A percentile compares a stretch with the other conserved stretches of the same genome.
Evolutionary conservation across 2,888 invertebrate species (phyloP).

Genomic region (Cerastis rubricosa): DNA sequence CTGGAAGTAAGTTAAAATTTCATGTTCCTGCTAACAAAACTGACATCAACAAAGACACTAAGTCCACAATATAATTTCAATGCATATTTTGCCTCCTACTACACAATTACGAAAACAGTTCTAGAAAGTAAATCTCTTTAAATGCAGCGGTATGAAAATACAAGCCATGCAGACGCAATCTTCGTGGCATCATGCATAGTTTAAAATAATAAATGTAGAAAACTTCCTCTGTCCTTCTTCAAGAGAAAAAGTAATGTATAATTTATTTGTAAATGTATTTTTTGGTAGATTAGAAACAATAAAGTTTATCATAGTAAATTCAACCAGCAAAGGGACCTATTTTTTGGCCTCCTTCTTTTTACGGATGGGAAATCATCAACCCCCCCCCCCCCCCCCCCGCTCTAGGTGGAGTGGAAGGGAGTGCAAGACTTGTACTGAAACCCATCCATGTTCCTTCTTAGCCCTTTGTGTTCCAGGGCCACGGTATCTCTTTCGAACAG

Average conservation of each 20-base stretch:
- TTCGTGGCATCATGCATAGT: constrained; percentile 42
- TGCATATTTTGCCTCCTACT: not conserved
- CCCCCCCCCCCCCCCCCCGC: no score
- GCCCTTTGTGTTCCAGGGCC: no score
- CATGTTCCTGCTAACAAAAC: not conserved
- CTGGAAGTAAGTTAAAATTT: not conserved
- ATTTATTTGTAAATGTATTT: constrained; percentile 11
- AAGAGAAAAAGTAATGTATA: not conserved
- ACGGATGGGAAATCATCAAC: no score
- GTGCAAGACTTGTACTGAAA: no score
- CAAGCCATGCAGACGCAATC: constrained; percentile 19
- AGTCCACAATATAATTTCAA: not conserved
- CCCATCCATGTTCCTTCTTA: no score
- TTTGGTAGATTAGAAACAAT: not conserved
- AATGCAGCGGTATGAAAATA: constrained; percentile 33
- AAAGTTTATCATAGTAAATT: no score
- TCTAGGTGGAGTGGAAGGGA: no score
- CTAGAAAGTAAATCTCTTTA: constrained; percentile 42
- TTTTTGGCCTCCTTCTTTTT: no score
- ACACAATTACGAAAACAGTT: constrained; percentile 3
- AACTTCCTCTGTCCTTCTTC: constrained; percentile 27
- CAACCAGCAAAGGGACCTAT: no score
- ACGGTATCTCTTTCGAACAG: no score
- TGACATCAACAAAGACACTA: not conserved
- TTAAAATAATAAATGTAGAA: constrained; percentile 39